Base-by-base conservation (phyloP, 2,888 invertebrate species). In the Zhuqinia jingwanae region DNA sequence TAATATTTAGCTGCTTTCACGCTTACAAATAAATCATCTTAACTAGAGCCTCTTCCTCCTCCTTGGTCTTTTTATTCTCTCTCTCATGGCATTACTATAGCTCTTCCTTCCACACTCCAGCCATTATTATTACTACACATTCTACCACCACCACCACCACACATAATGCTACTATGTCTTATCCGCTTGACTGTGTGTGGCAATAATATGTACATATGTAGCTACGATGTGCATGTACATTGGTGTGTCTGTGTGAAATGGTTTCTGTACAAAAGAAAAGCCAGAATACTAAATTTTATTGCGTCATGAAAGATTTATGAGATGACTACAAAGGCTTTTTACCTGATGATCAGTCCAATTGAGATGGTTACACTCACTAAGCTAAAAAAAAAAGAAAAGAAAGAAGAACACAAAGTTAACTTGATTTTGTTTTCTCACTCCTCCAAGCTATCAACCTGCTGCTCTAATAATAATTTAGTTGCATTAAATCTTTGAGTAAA, bases 301-400 rank as follows among this genome's bases (percentile, higher is more conserved):
- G 75, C 75, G 56, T 56, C 75, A 75, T 75, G 75, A 75, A 75
- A 75, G 75, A 75, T 75, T 75, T 75, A 75, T 75, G 75, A 56
- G 75, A 75, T 56, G 75, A 75, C 30, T 75, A 56, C 56, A 75
- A 75, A 75, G 75, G 53, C 75, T 75, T 75, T n/a, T 75, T 75
- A 75, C 75, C 75, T 75, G 75, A 75, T 75, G 75, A 75, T 75
- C 75, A 75, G 75, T 56, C 56, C 75, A 75, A 75, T 75, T 75
- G 53, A 75, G 75, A 75, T 20, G 53, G 36, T 27, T 36, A 10
- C 3, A 36, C 36, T 36, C 36, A 36, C 58, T 58, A 58, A 70
- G 25, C 47, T 70, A 20, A 10, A 10, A 15, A 17, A 70, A 70
- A 25, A 22, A 70, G n/a, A n/a, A n/a, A n/a, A n/a, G n/a, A n/a